A percentile compares a stretch with the other conserved stretches of the same genome.
Evolutionary conservation across 1,140 invertebrate genomes (phyloP).

Genomic region (Helicoverpa zea): DNA sequence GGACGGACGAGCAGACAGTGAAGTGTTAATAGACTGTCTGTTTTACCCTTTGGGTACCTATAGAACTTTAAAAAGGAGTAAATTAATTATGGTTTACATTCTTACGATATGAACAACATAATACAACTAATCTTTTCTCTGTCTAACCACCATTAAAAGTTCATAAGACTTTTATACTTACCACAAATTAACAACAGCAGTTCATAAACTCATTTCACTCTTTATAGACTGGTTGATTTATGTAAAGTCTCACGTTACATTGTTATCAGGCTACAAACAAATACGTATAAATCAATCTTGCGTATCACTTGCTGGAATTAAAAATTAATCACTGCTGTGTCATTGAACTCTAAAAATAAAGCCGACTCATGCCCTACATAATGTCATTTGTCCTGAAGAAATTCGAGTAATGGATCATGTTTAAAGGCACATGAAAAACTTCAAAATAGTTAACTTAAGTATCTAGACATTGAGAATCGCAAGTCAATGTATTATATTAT

Average conservation of each 20-base stretch:
- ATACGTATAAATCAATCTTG: constrained; percentile 32
- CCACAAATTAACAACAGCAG: neutral
- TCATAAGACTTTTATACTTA: neutral
- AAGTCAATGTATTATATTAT: too few relatives aligned
- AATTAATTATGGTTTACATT: too few relatives aligned
- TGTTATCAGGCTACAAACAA: constrained; percentile 11
- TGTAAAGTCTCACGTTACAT: neutral
- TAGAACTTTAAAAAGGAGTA: too few relatives aligned
- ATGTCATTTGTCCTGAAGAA: neutral
- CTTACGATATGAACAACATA: too few relatives aligned
- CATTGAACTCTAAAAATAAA: constrained; percentile 17
- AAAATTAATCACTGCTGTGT: neutral
- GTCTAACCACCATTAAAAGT: neutral
- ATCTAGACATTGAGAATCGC: too few relatives aligned
- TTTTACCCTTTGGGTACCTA: too few relatives aligned
- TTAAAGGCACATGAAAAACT: too few relatives aligned
- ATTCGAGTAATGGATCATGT: neutral
- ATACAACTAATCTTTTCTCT: neutral
- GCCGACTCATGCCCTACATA: neutral
- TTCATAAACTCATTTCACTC: constrained; percentile 5
- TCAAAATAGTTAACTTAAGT: too few relatives aligned
- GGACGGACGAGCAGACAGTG: too few relatives aligned
- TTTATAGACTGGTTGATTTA: constrained; percentile 33
- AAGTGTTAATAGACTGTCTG: too few relatives aligned
- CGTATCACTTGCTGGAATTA: constrained; percentile 9